Base-by-base conservation (phyloP, 37 sponge, comb jelly and placozoan genomes). In the Mnemiopsis leidyi region DNA sequence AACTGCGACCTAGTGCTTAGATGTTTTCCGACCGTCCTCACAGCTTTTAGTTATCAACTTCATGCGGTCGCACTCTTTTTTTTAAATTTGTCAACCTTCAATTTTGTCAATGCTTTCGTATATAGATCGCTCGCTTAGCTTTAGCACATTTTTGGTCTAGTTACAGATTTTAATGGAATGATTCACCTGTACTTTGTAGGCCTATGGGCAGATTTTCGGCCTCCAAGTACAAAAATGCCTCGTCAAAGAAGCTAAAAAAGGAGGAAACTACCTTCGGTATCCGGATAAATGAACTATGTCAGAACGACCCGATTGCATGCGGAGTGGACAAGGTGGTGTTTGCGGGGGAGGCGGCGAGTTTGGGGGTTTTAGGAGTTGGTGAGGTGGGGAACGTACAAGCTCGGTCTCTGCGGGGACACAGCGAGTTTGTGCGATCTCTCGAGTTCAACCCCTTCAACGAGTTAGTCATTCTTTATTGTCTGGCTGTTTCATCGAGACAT, bases 251-350 rank as follows among this genome's bases (percentile, higher is more conserved):
- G 36, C 61, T 85, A 40, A 38, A 40, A 1, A 28, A 37, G 2
- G 90, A 85, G 90, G 90, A 85, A 13, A 40, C 61, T 28, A 61
- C 61, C 25, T 40, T 40, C 2, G 90, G 90, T 1, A 32, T 85
- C 39, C 40, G 90, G 25, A 85, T 85, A 36, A 37, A 61, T 0
- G 90, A 85, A 23, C 90, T 85, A 18, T 85, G 90, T 85, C 90
- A 85, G 48, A 85, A 85, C 61, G 61, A 85, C 25, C 90, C 90
- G 3, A 85, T 85, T 85, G 90, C 90, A 0, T 85, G 90, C 29
- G 90, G 90, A 40, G 90, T n/a, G 26, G 48, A 39, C 37, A 77
- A 13, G 34, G 79, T 77, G 0, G 79, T 32, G 32, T 77, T 77
- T 36, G 36, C 79, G 3, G 90, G 90, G 1, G 90, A 85, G 61